Evolutionary conservation across 2,113 vertebrate species (phyloP).

Genomic region (Sclerurus mexicanus): DNA sequence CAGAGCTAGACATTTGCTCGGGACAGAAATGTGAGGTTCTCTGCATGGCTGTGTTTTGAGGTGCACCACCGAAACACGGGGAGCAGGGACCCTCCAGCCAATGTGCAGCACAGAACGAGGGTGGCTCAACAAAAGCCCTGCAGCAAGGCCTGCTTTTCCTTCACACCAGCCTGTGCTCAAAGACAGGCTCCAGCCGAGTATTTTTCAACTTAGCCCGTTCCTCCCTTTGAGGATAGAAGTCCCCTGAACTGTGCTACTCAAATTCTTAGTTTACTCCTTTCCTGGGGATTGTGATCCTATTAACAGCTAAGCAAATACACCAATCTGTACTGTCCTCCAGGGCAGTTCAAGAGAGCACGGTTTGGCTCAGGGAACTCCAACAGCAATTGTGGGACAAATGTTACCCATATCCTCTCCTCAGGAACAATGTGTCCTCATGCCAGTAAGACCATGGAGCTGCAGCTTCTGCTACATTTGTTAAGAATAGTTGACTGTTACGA

Average conservation of each 20-base stretch:
- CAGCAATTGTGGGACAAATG: neutral
- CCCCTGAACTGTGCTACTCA: neutral
- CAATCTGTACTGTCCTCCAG: neutral
- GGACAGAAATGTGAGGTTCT: neutral
- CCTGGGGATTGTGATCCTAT: neutral
- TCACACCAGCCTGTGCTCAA: neutral
- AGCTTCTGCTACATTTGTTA: neutral
- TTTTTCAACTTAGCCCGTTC: neutral
- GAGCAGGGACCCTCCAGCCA: neutral
- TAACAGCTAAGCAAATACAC: neutral
- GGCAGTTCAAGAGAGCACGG: neutral
- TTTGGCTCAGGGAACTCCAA: neutral
- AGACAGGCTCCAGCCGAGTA: neutral
- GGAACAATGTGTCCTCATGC: neutral
- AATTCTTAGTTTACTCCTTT: neutral
- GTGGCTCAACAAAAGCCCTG: neutral
- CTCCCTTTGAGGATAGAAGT: neutral
- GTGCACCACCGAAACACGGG: accelerated
- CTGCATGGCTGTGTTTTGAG: neutral
- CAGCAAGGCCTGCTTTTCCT: neutral
- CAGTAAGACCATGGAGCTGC: neutral
- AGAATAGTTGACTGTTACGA: neutral
- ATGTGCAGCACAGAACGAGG: neutral
- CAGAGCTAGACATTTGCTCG: neutral
- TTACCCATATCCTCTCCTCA: neutral